phyloP scores from a whole-genome alignment of 1,140 invertebrate species.

The Prorops nasuta region DNA sequence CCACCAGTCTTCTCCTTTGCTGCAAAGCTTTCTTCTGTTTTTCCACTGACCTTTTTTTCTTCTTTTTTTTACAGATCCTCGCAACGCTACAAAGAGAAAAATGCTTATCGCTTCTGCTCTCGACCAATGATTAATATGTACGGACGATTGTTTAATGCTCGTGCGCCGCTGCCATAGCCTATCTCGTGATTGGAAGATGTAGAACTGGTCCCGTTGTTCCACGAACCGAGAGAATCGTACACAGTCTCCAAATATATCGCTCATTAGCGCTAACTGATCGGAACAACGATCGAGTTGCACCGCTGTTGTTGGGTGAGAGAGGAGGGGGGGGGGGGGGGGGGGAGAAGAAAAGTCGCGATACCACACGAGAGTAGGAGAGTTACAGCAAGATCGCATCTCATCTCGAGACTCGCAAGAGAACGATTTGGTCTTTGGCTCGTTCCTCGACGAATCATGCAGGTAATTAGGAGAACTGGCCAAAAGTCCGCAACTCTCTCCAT shows the following conservation, averaged over 20 bases:
- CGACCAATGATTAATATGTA: too few species aligned
- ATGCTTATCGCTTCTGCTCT: slow-evolving; percentile 2
- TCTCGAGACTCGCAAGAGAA: slow-evolving; percentile 24
- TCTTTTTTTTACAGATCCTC: too few species aligned
- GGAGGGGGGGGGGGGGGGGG: background rate
- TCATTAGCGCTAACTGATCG: slow-evolving; percentile 43
- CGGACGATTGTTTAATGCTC: too few species aligned
- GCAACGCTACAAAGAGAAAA: background rate
- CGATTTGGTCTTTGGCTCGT: slow-evolving; percentile 20
- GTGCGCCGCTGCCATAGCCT: too few species aligned
- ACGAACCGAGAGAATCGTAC: too few species aligned
- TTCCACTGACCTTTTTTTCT: too few species aligned
- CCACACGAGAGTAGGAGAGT: too few species aligned
- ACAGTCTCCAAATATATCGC: slow-evolving; percentile 42
- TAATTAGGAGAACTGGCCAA: slow-evolving; percentile 18
- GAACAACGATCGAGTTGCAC: slow-evolving; percentile 27
- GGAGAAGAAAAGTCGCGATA: slow-evolving; percentile 10
- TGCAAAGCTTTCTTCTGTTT: too few species aligned
- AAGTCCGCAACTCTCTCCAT: too few species aligned
- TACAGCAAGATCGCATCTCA: slow-evolving; percentile 28
- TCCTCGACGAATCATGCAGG: slow-evolving; percentile 16
- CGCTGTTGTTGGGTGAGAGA: slow-evolving; percentile 1
- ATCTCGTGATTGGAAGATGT: too few species aligned
- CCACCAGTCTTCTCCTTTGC: background rate
- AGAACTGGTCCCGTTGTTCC: too few species aligned